phyloP scores from a whole-genome alignment of 2,113 vertebrate species.

The Silurus glanis region DNA sequence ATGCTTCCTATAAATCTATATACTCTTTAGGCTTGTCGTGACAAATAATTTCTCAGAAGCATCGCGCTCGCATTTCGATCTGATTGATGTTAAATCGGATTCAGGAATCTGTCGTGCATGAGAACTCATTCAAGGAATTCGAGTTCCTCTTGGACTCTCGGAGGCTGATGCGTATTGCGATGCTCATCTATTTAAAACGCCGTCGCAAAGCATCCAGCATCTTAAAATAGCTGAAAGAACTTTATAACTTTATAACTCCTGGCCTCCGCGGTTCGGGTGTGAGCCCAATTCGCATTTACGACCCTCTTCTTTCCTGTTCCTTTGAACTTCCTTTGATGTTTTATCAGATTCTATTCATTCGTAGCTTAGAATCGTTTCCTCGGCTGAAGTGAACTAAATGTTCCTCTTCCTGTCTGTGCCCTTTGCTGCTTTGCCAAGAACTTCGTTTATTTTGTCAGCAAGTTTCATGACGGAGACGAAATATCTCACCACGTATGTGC shows the following conservation, averaged over 20 bases:
- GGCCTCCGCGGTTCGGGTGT: background rate
- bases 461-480: constrained; percentile 40
- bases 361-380: background rate
- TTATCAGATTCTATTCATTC: constrained; percentile 24
- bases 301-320: background rate
- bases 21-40: background rate
- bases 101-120: background rate
- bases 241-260: background rate
- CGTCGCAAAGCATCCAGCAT: background rate
- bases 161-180: no score
- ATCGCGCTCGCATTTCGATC: background rate
- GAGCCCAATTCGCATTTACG: background rate
- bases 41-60: background rate
- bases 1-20: no score
- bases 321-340: constrained; percentile 18
- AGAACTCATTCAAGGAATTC: no score
- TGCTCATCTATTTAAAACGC: background rate
- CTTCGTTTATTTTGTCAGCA: background rate
- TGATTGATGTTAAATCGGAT: background rate
- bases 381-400: background rate
- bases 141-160: background rate
- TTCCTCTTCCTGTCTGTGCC: constrained; percentile 13
- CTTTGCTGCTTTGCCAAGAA: constrained; percentile 17
- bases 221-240: background rate
- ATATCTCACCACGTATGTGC: constrained; percentile 85